Conservation (phyloP, 2,113 vertebrate genomes). For the Pelmatolapia mariae region DNA sequence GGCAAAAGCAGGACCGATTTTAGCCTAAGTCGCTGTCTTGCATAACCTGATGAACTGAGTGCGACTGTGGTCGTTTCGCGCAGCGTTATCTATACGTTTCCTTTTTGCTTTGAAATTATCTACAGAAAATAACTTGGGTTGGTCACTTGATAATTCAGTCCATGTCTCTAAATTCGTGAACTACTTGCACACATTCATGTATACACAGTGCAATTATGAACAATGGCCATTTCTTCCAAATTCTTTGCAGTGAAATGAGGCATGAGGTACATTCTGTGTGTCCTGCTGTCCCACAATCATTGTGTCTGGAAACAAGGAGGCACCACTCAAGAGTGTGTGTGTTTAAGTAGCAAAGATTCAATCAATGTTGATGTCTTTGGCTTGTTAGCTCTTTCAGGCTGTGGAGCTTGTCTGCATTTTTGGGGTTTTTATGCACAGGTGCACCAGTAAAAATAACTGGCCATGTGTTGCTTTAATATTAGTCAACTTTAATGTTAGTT, state of each 20-base stretch:
- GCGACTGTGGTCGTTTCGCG: background rate
- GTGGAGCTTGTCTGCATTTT: background rate
- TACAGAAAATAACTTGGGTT: background rate
- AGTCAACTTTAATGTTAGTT: background rate
- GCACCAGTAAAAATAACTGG: background rate
- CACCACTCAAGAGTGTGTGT: background rate
- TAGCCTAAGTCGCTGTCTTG: background rate
- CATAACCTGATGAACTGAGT: background rate
- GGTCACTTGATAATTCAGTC: background rate
- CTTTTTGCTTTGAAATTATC: background rate
- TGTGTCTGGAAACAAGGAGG: background rate
- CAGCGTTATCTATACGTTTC: background rate
- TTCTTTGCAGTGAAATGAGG: background rate
- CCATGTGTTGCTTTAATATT: background rate
- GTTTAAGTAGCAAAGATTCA: background rate
- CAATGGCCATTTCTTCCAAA: background rate
- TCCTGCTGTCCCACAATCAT: background rate
- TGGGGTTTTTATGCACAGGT: background rate
- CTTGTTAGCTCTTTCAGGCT: background rate
- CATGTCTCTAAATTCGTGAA: background rate
- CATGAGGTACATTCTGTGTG: background rate
- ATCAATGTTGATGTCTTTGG: background rate
- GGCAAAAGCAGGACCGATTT: background rate
- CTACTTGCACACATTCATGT: background rate
- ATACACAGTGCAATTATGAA: background rate